Base-by-base conservation (phyloP, 2,888 invertebrate genomes). In the Ectemnius cavifrons region DNA sequence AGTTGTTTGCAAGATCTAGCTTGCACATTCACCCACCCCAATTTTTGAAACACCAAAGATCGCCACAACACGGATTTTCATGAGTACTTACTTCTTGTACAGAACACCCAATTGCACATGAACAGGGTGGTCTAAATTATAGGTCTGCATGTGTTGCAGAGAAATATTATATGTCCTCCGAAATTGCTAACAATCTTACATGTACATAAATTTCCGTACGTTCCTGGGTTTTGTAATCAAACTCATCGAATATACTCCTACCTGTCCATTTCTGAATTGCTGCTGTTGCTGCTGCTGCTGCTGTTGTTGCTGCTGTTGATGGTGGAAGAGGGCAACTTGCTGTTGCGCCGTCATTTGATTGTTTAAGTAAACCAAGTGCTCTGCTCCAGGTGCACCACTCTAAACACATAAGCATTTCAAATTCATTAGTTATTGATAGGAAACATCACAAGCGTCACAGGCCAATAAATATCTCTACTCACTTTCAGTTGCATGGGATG, bases 351-450 rank as follows among this genome's bases (percentile, higher is more conserved):
- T 89, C 88, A 91, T 89, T 81, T 91, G 91, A 84, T 91, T 92
- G 89, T 88, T 91, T 80, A 89, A 89, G 85, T 92, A 89, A 86
- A 92, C 91, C 87, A 92, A 86, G 86, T 92, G 93, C 87, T 93
- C 93, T 75, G 94, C 92, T 68, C 93, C 93, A 75, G 94, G 93
- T 75, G 92, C 92, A 80, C 89, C 92, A 89, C 88, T 92, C 88
- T 93, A 92, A 86, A 93, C 92, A 57, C 27, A 65, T 18, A 63
- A 45, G 70, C 2, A 6, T 23, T 52, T 5, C 52, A 18, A 37
- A 28, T 60, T n/a, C 4, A 37, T 58, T 37, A 57, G 63, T 61
- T 20, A 14, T 20, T 65, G 60, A 37, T 47, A 47, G 18, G 28
- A 56, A 59, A 23, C 13, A 58, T 57, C 14, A 52, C 45, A n/a